Evolutionary conservation across 2,113 vertebrate genomes (phyloP), one percentile per base, ranked within the genome.

Genomic region (Pyxicephalus adspersus): DNA sequence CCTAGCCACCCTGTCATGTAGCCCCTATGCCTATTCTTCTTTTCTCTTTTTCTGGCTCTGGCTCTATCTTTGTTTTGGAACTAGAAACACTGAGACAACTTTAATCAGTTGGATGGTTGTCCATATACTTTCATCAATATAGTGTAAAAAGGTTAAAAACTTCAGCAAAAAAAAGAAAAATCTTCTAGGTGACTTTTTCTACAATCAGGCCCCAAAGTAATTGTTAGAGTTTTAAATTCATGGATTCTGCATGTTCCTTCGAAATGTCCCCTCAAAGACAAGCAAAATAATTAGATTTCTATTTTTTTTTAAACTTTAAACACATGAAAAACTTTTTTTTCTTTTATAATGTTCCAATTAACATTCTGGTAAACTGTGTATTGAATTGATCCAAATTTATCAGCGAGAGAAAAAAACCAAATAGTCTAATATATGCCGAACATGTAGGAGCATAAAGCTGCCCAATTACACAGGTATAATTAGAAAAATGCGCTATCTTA

Each of bases 401-500:
- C 57, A 61, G 31, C 26, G 31, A 19, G 55, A 75, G 72, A 38
- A 51, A 76, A 58, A 76, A 64, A 22, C 57, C 73, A 64, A 76
- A 64, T 3, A 51, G 58, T 7, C n/a, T 64, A 51, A 76, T 63
- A 63, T 64, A 76, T 76, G 73, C 58, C 20, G 73, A 64, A 51
- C 73, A 76, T 76, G 73, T 76, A 50, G 73, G 22, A 50, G 73
- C 57, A 76, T 76, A 63, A 76, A 76, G 31, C 58, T 85, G 89
- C 78, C 87, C 85, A 90, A 85, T 71, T 80, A 85, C 83, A 73
- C 85, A 20, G 92, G 91, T 89, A 90, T 91, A 93, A 93, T 93
- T 94, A 93, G 92, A 86, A 88, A 91, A 91, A 89, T 92, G 90
- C 83, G 88, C 83, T 89, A 68, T 38, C 9, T 89, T 89, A 88